Percentiles rank a stretch among this genome's conserved stretches.
Conservation (phyloP, 2,797 vertebrate species). For the Momotus momota region DNA sequence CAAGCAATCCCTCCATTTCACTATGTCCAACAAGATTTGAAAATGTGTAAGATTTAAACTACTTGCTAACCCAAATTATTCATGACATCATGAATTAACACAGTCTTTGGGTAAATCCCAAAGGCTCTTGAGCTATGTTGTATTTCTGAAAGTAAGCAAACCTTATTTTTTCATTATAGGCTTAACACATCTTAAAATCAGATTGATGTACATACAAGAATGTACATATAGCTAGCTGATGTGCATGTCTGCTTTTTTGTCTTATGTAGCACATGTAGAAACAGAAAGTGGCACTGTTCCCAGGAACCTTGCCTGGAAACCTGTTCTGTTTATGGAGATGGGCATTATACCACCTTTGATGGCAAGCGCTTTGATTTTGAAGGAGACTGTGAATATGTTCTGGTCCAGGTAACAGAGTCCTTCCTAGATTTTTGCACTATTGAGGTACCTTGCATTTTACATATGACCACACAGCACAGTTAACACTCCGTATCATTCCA, state of each 20-base stretch:
- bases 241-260: background rate
- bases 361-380: slow-evolving; percentile 89
- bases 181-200: background rate
- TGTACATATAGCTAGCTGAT: background rate
- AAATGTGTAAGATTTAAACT: background rate
- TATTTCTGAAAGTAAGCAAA: background rate
- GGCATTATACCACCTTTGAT: slow-evolving; percentile 92
- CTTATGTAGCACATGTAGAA: slow-evolving; percentile 82
- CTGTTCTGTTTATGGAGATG: slow-evolving; percentile 90
- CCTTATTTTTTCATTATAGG: background rate
- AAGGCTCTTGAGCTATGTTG: background rate
- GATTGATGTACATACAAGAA: background rate
- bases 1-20: background rate
- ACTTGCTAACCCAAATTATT: background rate
- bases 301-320: slow-evolving; percentile 83
- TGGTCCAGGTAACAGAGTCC: slow-evolving; percentile 84
- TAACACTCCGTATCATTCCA: background rate
- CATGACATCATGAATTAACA: background rate
- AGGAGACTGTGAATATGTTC: slow-evolving; percentile 91
- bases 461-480: background rate
- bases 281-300: slow-evolving; percentile 87
- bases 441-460: background rate
- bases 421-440: background rate
- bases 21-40: background rate
- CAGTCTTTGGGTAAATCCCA: background rate